phyloP scores from a whole-genome alignment of 1,140 invertebrate genomes.

The Drosophila prosaltans region DNA sequence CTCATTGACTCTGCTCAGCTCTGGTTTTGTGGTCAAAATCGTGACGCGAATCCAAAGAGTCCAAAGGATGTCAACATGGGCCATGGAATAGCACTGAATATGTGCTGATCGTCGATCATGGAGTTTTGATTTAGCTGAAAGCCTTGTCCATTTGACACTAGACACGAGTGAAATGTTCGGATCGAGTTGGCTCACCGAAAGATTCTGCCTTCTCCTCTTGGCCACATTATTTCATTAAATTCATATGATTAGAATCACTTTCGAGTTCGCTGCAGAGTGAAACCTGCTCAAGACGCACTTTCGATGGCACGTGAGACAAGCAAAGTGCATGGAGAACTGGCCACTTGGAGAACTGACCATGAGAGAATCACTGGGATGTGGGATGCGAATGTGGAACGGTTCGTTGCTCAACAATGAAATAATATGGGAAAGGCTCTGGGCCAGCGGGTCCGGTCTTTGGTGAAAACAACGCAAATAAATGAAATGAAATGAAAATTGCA shows the following conservation, averaged over 20 bases:
- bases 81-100: neutral
- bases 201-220: conserved; percentile 57
- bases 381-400: neutral
- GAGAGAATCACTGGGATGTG: conserved; percentile 11
- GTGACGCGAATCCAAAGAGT: conserved; percentile 61
- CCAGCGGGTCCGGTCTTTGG: conserved; percentile 33
- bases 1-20: conserved; percentile 23
- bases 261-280: conserved; percentile 64
- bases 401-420: conserved; percentile 57
- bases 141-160: conserved; percentile 51
- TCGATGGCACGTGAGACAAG: conserved; percentile 75
- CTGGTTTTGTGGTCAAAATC: conserved; percentile 60
- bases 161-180: conserved; percentile 61
- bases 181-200: conserved; percentile 8
- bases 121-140: conserved; percentile 61
- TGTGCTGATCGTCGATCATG: conserved; percentile 46
- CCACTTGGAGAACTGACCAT: conserved; percentile 10
- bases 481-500: conserved; percentile 76
- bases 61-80: conserved; percentile 58
- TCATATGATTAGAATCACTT: conserved; percentile 75
- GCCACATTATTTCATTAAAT: conserved; percentile 71
- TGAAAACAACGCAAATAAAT: conserved; percentile 48
- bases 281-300: conserved; percentile 64
- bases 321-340: conserved; percentile 49
- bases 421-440: conserved; percentile 57